Base-by-base conservation (phyloP, 2,113 vertebrate genomes). In the Shinisaurus crocodilurus region DNA sequence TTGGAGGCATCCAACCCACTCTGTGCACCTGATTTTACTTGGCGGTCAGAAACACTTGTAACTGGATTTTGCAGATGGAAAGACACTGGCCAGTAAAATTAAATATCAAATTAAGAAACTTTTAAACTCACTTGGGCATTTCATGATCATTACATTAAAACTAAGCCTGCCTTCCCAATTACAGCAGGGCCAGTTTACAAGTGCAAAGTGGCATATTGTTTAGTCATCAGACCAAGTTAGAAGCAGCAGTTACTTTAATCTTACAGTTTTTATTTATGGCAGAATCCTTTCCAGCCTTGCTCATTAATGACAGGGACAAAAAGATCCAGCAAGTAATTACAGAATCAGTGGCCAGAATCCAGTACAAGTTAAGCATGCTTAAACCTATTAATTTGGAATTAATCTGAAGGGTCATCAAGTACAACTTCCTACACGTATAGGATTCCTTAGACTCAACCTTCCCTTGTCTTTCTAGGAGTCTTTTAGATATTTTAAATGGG, bases 101-200 rank as follows among this genome's bases (percentile, higher is more conserved):
- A 88, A 90, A 8, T 67, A 87, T 34, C n/a, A 91, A 94, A 93
- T 90, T 92, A 5, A 40, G 89, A 90, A 85, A 88, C 18, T 77
- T 27, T 80, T 81, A 86, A 90, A 92, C 79, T 25, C 50, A 60
- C 43, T 91, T 72, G 18, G 65, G 77, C 86, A 83, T 74, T 90
- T 86, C 50, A 60, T 88, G 67, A 87, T 95, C 90, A 37, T 94
- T 96, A 92, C 87, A 92, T 93, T 86, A 87, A 88, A 89, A 89
- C 95, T 95, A 95, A 92, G 69, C 82, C 94, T 50, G 15, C 88
- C 87, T 89, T 93, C 84, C 70, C 85, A 83, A 84, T 91, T 81
- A 90, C 70, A 63, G 29, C 63, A 60, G 75, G 90, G 90, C 90
- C 93, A 95, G 87, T 89, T 89, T 89, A 67, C 32, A n/a, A 92